phyloP scores from a whole-genome alignment of 2,797 vertebrate species.

The Clamator glandarius region DNA sequence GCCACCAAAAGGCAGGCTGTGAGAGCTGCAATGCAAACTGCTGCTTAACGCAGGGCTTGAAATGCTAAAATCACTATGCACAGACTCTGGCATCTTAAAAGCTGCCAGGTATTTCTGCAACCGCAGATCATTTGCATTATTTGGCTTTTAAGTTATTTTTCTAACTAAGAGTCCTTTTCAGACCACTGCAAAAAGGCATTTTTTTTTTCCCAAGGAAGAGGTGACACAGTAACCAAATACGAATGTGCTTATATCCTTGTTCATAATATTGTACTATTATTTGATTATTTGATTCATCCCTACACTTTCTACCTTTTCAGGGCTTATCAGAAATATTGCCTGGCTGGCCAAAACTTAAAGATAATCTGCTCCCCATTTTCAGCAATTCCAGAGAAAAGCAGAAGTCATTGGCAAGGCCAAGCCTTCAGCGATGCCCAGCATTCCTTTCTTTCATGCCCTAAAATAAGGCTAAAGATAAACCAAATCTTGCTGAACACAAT shows the following conservation, averaged over 20 bases:
- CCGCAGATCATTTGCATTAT: background rate
- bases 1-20: background rate
- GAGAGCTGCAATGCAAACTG: background rate
- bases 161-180: background rate
- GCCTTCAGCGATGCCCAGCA: accelerated
- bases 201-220: background rate
- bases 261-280: background rate
- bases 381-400: background rate
- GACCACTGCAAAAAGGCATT: accelerated
- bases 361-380: background rate
- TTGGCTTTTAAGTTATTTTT: background rate
- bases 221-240: accelerated
- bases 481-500: background rate
- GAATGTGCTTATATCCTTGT: accelerated
- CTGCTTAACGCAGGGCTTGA: background rate
- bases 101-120: background rate
- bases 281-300: background rate
- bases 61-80: accelerated
- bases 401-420: background rate
- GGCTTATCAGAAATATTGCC: background rate
- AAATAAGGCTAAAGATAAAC: background rate
- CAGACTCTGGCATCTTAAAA: background rate
- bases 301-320: background rate
- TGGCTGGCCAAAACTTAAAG: background rate
- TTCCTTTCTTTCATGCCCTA: background rate